These are phyloP conservation scores for Plagodis pulveraria DNA, from an alignment of 2,888 invertebrate genomes.

Conservation along the genomic window DNA sequence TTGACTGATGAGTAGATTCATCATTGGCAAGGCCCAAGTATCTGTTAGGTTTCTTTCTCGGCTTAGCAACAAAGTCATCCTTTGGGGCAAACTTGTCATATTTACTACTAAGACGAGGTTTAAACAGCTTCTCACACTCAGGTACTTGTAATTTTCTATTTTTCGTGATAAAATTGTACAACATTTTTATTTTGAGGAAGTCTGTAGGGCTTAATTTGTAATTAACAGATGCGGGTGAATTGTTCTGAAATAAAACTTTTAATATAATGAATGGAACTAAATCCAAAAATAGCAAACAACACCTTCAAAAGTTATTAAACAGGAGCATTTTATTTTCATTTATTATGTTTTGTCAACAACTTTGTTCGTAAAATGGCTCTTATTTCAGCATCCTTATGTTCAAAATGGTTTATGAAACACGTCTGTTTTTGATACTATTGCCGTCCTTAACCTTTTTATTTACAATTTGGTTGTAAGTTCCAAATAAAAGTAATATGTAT, in stretches of 20 bases:
- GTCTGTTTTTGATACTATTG: too few relatives aligned
- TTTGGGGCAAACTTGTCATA: constrained; percentile 29
- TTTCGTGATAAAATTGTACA: constrained; percentile 58
- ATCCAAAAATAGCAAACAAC: not conserved
- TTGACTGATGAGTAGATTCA: not conserved
- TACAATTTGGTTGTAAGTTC: too few relatives aligned
- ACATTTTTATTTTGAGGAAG: constrained; percentile 60
- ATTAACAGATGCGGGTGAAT: constrained; percentile 11
- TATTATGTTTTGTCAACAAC: too few relatives aligned
- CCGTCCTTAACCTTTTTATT: too few relatives aligned
- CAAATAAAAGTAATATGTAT: too few relatives aligned
- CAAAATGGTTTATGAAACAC: too few relatives aligned
- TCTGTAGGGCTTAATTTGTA: constrained; percentile 50
- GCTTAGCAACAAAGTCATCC: constrained; percentile 2
- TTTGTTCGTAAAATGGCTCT: too few relatives aligned
- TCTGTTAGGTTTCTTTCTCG: constrained; percentile 41
- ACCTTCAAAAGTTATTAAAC: too few relatives aligned
- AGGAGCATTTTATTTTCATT: too few relatives aligned
- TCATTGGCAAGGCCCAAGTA: not conserved
- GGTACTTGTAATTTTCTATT: constrained; percentile 40
- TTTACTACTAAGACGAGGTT: constrained; percentile 45
- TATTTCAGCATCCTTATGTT: too few relatives aligned
- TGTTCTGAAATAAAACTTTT: constrained; percentile 20
- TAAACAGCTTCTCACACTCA: constrained; percentile 59
- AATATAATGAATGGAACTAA: not conserved